Evolutionary conservation across 1,140 invertebrate species (phyloP).

Genomic region (Conus ventricosus): DNA sequence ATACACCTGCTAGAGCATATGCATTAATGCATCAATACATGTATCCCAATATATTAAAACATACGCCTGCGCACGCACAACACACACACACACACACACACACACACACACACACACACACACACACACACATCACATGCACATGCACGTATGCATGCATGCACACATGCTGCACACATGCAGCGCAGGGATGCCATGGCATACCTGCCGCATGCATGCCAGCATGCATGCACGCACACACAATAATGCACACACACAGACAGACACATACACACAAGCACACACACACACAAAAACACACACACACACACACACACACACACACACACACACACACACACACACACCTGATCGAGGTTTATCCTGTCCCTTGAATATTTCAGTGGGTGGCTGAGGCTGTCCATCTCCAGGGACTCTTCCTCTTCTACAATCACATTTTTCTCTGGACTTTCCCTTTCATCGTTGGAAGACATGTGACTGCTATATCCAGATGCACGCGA

Average conservation of each 20-base stretch:
- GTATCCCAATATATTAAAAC: no score
- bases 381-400: conserved; percentile 26
- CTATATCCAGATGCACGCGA: background rate
- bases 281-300: background rate
- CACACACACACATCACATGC: no score
- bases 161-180: no score
- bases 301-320: background rate
- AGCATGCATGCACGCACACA: no score
- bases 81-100: no score
- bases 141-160: no score
- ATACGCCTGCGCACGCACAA: no score
- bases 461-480: conserved; percentile 1
- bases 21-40: no score
- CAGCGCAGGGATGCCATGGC: no score
- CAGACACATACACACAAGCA: background rate
- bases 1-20: no score
- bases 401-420: background rate
- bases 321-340: background rate
- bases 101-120: no score
- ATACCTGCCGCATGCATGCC: no score
- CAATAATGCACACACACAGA: background rate
- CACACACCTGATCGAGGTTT: conserved; percentile 36
- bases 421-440: conserved; percentile 4
- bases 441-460: conserved; percentile 15
- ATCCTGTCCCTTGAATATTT: conserved; percentile 37